Percentiles rank a stretch among this genome's conserved stretches.
phyloP scores from a whole-genome alignment of 1,140 invertebrate genomes.

The Anastrepha ludens region DNA sequence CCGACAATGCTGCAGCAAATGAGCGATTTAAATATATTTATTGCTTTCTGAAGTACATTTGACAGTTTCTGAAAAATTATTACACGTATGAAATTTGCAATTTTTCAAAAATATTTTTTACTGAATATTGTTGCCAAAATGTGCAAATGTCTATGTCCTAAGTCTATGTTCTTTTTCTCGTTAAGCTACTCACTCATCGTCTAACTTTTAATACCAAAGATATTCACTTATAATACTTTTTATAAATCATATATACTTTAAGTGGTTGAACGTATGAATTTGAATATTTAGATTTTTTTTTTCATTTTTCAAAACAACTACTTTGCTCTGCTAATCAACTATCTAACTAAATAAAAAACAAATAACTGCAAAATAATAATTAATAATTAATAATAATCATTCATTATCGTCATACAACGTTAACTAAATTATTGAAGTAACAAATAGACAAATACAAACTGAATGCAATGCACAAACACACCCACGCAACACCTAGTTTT shows the following conservation, averaged over 20 bases:
- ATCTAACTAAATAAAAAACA: not conserved
- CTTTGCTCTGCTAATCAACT: conserved; percentile 4
- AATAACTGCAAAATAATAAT: not conserved
- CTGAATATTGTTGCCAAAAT: too few species aligned
- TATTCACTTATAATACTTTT: too few species aligned
- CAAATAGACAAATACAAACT: not conserved
- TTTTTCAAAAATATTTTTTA: too few species aligned
- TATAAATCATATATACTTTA: not conserved
- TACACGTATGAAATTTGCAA: too few species aligned
- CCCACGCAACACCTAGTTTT: conserved; percentile 27
- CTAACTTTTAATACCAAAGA: too few species aligned
- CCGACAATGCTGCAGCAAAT: too few species aligned
- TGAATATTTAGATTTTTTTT: not conserved
- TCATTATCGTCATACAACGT: conserved; percentile 11
- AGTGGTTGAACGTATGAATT: not conserved
- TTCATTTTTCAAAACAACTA: not conserved
- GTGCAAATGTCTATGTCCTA: too few species aligned
- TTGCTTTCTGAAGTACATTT: too few species aligned
- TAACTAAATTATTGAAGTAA: not conserved
- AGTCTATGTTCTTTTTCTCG: too few species aligned
- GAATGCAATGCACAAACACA: conserved; percentile 20
- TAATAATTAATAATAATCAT: conserved; percentile 32
- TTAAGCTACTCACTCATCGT: too few species aligned
- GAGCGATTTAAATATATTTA: too few species aligned
- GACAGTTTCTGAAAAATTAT: too few species aligned